Evolutionary conservation across 2,113 vertebrate genomes (phyloP).

Genomic region (Muntiacus reevesi): DNA sequence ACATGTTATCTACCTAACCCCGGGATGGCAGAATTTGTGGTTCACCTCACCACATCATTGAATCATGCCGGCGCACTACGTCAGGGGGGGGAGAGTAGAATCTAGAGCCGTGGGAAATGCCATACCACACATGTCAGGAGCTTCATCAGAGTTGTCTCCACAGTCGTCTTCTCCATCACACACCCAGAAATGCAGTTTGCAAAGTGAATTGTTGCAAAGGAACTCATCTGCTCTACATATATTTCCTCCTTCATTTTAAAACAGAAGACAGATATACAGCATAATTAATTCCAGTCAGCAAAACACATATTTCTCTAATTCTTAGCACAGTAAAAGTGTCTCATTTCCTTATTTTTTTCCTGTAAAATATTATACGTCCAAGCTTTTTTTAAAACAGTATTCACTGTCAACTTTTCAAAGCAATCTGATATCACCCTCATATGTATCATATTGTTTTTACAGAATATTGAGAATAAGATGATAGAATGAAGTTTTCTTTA

Average conservation of each 20-base stretch:
- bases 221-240: slow-evolving; percentile 96
- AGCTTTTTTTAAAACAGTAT: neutral
- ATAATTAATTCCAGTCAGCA: neutral
- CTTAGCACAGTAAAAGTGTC: neutral
- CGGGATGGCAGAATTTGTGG: neutral
- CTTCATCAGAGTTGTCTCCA: slow-evolving; percentile 98
- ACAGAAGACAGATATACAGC: neutral
- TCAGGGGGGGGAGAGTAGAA: neutral
- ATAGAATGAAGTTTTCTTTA: neutral
- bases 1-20: neutral
- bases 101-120: neutral
- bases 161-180: slow-evolving; percentile 99
- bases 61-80: neutral
- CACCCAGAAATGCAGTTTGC: slow-evolving; percentile 95
- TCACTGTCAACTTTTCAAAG: neutral
- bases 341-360: neutral
- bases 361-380: neutral
- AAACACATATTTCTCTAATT: neutral
- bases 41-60: neutral
- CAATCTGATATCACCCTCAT: neutral
- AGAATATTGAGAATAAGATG: neutral
- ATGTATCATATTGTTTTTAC: neutral
- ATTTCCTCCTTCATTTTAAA: slow-evolving; percentile 81
- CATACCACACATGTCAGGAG: slow-evolving; percentile 93
- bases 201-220: slow-evolving; percentile 97